phyloP scores from a whole-genome alignment of 2,113 vertebrate genomes.

The Semnornis frantzii region DNA sequence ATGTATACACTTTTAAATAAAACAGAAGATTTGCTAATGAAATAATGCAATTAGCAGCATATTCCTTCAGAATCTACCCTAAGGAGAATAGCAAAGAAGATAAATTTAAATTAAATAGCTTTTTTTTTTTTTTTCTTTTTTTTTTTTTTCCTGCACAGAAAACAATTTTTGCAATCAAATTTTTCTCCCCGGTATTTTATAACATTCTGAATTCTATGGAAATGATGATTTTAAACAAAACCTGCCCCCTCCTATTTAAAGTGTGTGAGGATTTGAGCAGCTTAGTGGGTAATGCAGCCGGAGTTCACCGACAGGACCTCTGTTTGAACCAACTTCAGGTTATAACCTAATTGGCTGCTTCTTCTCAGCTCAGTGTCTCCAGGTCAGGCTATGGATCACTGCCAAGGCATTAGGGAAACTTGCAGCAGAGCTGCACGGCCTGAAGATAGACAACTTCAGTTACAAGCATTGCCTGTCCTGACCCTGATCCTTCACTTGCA shows the following conservation, averaged over 20 bases:
- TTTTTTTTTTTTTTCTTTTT: not conserved
- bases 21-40: not conserved
- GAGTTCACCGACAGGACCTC: not conserved
- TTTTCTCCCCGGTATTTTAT: not conserved
- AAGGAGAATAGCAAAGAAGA: not conserved
- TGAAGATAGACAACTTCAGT: slow-evolving; percentile 18
- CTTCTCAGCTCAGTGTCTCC: not conserved
- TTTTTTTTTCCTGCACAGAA: not conserved
- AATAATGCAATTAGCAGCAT: not conserved
- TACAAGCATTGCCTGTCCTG: slow-evolving; percentile 26
- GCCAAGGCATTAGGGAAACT: slow-evolving; percentile 37
- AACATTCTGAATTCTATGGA: not conserved
- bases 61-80: not conserved
- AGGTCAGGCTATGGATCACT: slow-evolving; percentile 3
- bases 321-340: slow-evolving; percentile 40
- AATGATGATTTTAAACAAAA: not conserved
- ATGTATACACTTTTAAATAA: not conserved
- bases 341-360: slow-evolving; percentile 61
- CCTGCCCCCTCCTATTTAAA: not conserved
- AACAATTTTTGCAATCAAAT: not conserved
- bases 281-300: not conserved
- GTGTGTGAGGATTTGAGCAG: not conserved
- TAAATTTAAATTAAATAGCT: not conserved
- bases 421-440: not conserved
- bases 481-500: slow-evolving; percentile 15